phyloP scores from a whole-genome alignment of 2,888 invertebrate genomes.

The Slavum lentiscoides region DNA sequence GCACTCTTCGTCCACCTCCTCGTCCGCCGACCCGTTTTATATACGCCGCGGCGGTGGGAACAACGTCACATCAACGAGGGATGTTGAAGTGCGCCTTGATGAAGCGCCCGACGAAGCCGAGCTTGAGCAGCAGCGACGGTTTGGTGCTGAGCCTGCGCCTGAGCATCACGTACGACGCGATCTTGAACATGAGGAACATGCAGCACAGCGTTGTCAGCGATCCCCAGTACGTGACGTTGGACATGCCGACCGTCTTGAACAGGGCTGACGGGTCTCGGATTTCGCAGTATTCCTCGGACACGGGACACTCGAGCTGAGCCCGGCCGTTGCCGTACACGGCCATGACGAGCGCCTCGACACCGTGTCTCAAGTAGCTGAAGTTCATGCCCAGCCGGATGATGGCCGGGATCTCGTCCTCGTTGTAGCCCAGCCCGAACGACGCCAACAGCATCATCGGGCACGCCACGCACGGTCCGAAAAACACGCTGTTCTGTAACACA shows the following conservation, averaged over 20 bases:
- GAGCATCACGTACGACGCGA: conserved; percentile 72
- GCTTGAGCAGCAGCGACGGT: conserved; percentile 69
- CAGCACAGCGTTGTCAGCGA: conserved; percentile 68
- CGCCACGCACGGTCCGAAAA: conserved; percentile 82
- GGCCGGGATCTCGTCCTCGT: conserved; percentile 70
- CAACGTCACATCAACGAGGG: conserved; percentile 3
- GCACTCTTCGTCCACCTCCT: too few species aligned
- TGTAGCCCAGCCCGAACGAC: conserved; percentile 83
- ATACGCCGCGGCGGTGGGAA: too few species aligned
- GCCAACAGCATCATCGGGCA: conserved; percentile 88
- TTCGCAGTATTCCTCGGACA: conserved; percentile 65
- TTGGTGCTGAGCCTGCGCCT: conserved; percentile 72
- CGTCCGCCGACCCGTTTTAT: too few species aligned
- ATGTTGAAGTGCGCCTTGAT: conserved; percentile 65
- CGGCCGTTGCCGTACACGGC: conserved; percentile 88
- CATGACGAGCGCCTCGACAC: conserved; percentile 88
- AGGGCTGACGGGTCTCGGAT: conserved; percentile 57
- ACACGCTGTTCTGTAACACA: conserved; percentile 76
- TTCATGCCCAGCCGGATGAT: conserved; percentile 79
- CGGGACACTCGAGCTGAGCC: conserved; percentile 74
- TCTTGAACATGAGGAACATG: conserved; percentile 69
- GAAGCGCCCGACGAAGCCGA: conserved; percentile 72
- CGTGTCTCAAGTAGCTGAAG: conserved; percentile 85
- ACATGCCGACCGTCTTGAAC: conserved; percentile 63
- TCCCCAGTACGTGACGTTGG: conserved; percentile 69